A percentile compares a stretch with the other conserved stretches of the same genome.
These are phyloP conservation scores for Anthopleura xanthogrammica DNA, from an alignment of 92 coral and sea anemone genomes.

Conservation along the genomic window DNA sequence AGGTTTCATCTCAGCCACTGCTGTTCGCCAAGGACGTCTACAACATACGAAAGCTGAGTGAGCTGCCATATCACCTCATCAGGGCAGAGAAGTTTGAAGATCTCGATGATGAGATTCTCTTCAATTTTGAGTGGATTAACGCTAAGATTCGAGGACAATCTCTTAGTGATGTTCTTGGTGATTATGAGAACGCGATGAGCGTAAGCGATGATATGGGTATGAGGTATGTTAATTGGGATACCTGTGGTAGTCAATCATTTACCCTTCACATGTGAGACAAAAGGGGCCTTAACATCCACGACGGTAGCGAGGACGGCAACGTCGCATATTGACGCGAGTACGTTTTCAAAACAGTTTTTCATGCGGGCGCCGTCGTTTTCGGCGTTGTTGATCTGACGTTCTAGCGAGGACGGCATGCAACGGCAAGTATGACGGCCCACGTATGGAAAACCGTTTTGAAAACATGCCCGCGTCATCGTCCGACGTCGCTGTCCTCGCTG, in stretches of 20 bases:
- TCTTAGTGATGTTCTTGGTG: conserved; percentile 58
- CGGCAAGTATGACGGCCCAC: too few relatives aligned
- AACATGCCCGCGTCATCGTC: too few relatives aligned
- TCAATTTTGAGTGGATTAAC: conserved; percentile 80
- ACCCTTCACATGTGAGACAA: too few relatives aligned
- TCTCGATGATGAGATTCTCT: conserved; percentile 58
- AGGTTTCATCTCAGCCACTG: conserved; percentile 72
- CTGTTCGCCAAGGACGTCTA: conserved; percentile 72
- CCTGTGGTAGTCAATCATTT: neutral
- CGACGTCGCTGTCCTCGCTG: too few relatives aligned
- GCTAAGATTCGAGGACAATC: conserved; percentile 69
- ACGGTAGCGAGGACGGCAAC: too few relatives aligned
- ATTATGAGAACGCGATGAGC: conserved; percentile 61
- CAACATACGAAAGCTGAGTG: conserved; percentile 78
- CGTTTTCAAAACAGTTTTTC: too few relatives aligned
- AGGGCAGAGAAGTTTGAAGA: conserved; percentile 39
- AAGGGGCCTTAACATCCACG: too few relatives aligned
- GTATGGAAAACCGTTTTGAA: too few relatives aligned
- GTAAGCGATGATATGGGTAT: conserved; percentile 53
- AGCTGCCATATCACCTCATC: conserved; percentile 70
- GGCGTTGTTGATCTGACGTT: too few relatives aligned
- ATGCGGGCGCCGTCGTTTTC: too few relatives aligned
- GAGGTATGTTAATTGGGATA: conserved; percentile 42
- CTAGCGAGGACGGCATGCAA: too few relatives aligned
- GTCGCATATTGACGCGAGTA: too few relatives aligned